Conservation (phyloP, 1,140 invertebrate species). For the Heliothis subflexa region DNA sequence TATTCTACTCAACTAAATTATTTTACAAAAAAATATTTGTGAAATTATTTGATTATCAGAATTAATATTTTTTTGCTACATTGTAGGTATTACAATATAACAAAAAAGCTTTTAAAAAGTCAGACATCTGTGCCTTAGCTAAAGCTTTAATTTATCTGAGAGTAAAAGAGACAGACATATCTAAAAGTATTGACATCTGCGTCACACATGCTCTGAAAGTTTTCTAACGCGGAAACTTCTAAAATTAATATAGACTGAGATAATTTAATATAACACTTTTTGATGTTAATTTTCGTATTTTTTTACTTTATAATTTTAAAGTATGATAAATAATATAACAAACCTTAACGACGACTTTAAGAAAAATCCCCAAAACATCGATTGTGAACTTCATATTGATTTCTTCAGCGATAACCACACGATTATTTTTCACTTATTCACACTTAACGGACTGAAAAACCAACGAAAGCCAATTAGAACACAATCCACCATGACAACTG, state of each 20-base stretch:
- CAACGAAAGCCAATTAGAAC: constrained; percentile 54
- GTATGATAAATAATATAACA: constrained; percentile 56
- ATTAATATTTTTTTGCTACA: too few relatives aligned
- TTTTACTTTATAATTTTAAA: too few relatives aligned
- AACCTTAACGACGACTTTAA: constrained; percentile 85
- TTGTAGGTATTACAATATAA: too few relatives aligned
- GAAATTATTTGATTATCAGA: too few relatives aligned
- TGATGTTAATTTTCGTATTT: not conserved
- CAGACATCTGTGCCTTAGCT: too few relatives aligned
- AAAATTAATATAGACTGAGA: not conserved
- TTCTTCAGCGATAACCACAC: constrained; percentile 50
- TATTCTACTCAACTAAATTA: too few relatives aligned
- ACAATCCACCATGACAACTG: constrained; percentile 18
- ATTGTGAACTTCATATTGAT: constrained; percentile 85
- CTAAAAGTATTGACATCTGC: constrained; percentile 1
- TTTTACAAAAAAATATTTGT: too few relatives aligned
- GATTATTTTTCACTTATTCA: constrained; percentile 61
- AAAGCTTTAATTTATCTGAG: too few relatives aligned
- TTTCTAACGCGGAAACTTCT: constrained; percentile 1
- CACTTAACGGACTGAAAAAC: constrained; percentile 77
- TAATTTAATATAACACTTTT: not conserved
- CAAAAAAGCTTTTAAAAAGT: too few relatives aligned
- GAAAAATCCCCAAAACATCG: constrained; percentile 83
- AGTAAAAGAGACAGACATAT: not conserved
- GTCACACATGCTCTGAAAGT: not conserved